Percentiles rank a stretch among this genome's conserved stretches.
Conservation (phyloP, 2,113 vertebrate species). For the Lagopus leucura region DNA sequence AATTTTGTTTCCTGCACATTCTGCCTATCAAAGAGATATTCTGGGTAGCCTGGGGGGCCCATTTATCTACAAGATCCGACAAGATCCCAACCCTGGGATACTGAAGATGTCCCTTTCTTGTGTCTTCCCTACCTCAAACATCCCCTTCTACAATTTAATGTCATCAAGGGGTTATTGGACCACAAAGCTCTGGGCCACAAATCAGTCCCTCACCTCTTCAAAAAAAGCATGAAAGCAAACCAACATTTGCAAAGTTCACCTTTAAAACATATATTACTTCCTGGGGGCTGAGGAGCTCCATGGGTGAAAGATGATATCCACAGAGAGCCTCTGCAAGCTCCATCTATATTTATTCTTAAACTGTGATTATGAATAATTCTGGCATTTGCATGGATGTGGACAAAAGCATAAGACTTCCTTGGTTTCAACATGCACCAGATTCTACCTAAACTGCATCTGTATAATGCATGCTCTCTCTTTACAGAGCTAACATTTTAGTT, state of each 20-base stretch:
- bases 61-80: neutral
- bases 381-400: neutral
- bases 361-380: fast-evolving
- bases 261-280: neutral
- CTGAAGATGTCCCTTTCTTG: neutral
- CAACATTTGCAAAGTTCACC: neutral
- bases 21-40: neutral
- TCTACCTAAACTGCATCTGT: neutral
- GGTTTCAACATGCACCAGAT: neutral
- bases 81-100: neutral
- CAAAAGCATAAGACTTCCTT: neutral
- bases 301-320: neutral
- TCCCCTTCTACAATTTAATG: neutral
- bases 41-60: neutral
- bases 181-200: neutral
- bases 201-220: neutral
- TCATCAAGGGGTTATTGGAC: neutral
- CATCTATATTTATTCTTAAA: neutral
- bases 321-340: neutral
- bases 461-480: fast-evolving
- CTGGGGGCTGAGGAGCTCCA: neutral
- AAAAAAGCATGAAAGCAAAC: neutral
- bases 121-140: neutral
- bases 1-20: neutral
- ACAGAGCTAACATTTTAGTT: fast-evolving